Percentiles rank a stretch among this genome's conserved stretches.
Evolutionary conservation across 2,888 invertebrate species (phyloP).

Genomic region (Antheraea assamensis): DNA sequence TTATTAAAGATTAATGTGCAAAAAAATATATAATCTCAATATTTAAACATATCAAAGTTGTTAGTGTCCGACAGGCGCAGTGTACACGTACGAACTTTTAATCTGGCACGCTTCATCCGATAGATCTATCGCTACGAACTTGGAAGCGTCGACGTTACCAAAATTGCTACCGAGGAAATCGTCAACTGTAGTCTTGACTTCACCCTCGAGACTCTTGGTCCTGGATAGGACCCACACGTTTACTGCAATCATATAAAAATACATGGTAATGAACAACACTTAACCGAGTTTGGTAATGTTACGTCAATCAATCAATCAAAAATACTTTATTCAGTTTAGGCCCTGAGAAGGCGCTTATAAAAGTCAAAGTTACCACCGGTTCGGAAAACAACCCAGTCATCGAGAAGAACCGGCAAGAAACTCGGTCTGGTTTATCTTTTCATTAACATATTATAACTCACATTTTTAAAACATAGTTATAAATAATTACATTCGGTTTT

Average conservation of each 20-base stretch:
- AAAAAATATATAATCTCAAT: background rate
- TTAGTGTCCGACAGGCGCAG: slow-evolving; percentile 48
- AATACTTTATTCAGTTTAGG: too few species aligned
- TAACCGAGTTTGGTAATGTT: background rate
- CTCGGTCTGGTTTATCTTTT: too few species aligned
- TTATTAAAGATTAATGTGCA: background rate
- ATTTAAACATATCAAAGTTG: background rate
- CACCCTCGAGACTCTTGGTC: slow-evolving; percentile 58
- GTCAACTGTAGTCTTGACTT: slow-evolving; percentile 60
- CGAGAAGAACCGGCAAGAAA: too few species aligned
- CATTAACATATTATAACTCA: too few species aligned
- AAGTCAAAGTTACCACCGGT: too few species aligned
- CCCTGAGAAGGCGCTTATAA: too few species aligned
- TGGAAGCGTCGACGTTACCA: slow-evolving; percentile 55
- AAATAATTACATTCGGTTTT: too few species aligned
- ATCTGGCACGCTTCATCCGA: slow-evolving; percentile 67
- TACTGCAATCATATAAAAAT: slow-evolving; percentile 46
- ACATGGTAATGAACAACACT: background rate
- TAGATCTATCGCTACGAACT: slow-evolving; percentile 57
- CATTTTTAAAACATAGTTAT: too few species aligned
- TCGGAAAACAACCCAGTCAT: too few species aligned
- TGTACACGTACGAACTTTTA: slow-evolving; percentile 49
- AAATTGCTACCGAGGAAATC: slow-evolving; percentile 56
- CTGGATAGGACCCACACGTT: slow-evolving; percentile 66
- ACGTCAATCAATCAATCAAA: too few species aligned